A percentile compares a stretch with the other conserved stretches of the same genome.
These are phyloP conservation scores for Arenaria interpres DNA, from an alignment of 2,113 vertebrate genomes.

Conservation along the genomic window DNA sequence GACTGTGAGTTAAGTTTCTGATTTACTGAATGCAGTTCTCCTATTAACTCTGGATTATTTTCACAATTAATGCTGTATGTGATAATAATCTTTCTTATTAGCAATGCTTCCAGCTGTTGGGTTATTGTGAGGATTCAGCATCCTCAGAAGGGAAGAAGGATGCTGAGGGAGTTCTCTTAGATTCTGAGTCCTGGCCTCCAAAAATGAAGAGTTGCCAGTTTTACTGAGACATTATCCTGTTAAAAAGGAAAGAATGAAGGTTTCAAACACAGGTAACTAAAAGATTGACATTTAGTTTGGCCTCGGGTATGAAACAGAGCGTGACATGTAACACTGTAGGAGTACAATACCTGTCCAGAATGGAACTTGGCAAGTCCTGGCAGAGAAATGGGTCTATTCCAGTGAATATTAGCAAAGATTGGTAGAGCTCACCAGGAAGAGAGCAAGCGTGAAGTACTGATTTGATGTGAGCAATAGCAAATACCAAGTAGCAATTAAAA, in stretches of 20 bases:
- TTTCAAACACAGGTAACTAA: not conserved
- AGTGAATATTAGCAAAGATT: not conserved
- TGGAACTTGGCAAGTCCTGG: not conserved
- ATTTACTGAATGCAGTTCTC: not conserved
- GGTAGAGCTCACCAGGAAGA: not conserved
- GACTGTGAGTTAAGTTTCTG: not conserved
- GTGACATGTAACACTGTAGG: not conserved
- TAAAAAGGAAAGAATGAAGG: not conserved
- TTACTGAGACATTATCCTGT: not conserved
- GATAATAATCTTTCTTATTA: not conserved
- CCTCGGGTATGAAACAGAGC: not conserved
- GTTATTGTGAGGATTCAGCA: not conserved
- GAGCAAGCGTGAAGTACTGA: not conserved
- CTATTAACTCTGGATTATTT: not conserved
- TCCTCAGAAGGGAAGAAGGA: not conserved
- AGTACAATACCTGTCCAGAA: not conserved
- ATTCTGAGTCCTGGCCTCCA: not conserved
- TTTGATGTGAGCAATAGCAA: not conserved
- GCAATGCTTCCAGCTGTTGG: not conserved
- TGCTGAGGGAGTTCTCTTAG: not conserved
- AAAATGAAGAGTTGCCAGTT: not conserved
- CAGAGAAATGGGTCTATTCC: not conserved
- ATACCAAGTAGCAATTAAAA: not conserved
- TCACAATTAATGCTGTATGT: too few species aligned
- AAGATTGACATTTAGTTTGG: not conserved